Base-by-base conservation (phyloP, 2,113 vertebrate species). In the Lepus europaeus region DNA sequence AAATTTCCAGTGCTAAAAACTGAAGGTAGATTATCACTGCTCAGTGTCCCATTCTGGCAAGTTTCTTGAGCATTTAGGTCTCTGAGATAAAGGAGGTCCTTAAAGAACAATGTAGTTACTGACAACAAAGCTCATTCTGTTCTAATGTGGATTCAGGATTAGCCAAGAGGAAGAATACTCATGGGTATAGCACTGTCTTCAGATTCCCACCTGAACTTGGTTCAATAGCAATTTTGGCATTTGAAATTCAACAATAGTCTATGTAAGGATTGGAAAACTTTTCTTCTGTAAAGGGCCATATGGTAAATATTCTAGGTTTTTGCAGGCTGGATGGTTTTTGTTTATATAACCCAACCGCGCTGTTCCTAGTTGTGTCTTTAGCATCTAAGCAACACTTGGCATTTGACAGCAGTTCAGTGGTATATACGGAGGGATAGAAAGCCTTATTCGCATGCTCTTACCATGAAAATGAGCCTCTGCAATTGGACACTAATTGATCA, bases 221-320 rank as follows among this genome's bases (percentile, higher is more conserved):
- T 59, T 72, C 23, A 70, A 22, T 23, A 66, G 3, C 10, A 87
- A 29, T 91, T 66, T 94, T 94, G 36, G 33, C 27, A 83, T 33
- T 93, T 17, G 73, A 14, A 85, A 16, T 73, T 73, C 19, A 79
- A 45, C 1, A 45, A 49, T 3, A 23, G 23, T 17, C 23, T 94
- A 1, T 56, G 68, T 66, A 90, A 4, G 31, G 27, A 20, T 68
- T 31, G 39, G 8, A 20, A 91, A 68, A 33, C 13, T 39, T 90
- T 93, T 90, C 90, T 87, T 81, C 17, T 31, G n/a, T 51, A 61
- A 45, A 86, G 11, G 12, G 8, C 20, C 33, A 82, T 27, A 31
- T 33, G 76, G 39, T 82, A 72, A 89, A 64, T 72, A 66, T 59
- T 92, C 81, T 93, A 89, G 11, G 2, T 66, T 87, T 92, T 81